phyloP scores from a whole-genome alignment of 2,888 invertebrate genomes.

The Limnephilus lunatus region DNA sequence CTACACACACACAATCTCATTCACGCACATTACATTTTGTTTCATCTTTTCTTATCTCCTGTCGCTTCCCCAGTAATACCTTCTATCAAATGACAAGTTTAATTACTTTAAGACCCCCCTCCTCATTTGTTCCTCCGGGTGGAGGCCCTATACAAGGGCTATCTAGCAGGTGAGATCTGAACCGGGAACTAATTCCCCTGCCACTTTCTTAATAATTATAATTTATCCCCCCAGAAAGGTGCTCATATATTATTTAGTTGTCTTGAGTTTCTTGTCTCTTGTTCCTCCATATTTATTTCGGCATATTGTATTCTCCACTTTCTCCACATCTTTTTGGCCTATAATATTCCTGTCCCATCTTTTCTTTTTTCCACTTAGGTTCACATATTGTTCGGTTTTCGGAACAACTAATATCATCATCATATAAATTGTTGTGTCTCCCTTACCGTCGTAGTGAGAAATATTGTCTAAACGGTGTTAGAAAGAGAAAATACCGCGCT shows the following conservation, averaged over 20 bases:
- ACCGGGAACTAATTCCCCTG: neutral
- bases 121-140: neutral
- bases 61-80: neutral
- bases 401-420: too few species aligned
- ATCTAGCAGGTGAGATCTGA: slow-evolving; percentile 16
- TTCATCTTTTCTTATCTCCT: neutral
- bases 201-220: neutral
- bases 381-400: neutral
- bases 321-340: neutral
- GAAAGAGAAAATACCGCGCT: too few species aligned
- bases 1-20: too few species aligned
- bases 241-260: slow-evolving; percentile 3
- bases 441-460: too few species aligned
- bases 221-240: neutral
- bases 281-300: neutral
- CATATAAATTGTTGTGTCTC: too few species aligned
- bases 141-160: neutral
- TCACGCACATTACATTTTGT: neutral
- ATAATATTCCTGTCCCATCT: neutral
- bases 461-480: too few species aligned
- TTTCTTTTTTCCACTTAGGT: neutral
- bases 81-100: neutral
- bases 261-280: neutral
- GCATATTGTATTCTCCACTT: neutral
- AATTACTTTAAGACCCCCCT: neutral